Percentiles rank a stretch among this genome's conserved stretches.
Evolutionary conservation across 2,797 vertebrate genomes (phyloP).

Genomic region (Manis javanica): DNA sequence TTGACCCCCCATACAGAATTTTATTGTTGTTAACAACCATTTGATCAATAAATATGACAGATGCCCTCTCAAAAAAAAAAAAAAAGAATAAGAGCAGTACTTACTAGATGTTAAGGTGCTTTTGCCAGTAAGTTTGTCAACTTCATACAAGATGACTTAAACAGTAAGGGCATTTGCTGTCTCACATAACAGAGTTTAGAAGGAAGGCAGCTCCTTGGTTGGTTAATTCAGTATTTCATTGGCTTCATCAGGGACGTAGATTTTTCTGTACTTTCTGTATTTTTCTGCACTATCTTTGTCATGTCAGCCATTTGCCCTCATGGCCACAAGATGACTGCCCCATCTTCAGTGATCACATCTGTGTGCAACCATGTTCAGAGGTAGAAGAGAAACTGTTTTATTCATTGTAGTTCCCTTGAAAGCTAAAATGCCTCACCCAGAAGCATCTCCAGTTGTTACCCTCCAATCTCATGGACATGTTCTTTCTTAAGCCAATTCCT

Average conservation of each 20-base stretch:
- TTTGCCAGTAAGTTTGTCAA: background rate
- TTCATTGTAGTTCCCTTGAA: conserved; percentile 27
- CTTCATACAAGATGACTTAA: background rate
- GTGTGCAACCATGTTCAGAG: background rate
- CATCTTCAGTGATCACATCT: background rate
- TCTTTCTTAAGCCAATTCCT: conserved; percentile 12
- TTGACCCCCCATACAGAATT: too few relatives aligned
- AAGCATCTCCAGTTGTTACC: background rate
- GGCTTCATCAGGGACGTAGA: background rate
- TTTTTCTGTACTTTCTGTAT: background rate
- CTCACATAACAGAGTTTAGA: background rate
- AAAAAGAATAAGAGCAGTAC: background rate
- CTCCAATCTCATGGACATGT: background rate
- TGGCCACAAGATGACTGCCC: background rate
- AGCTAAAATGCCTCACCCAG: conserved; percentile 1
- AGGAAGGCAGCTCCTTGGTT: background rate
- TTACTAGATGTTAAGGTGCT: background rate
- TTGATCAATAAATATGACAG: too few relatives aligned
- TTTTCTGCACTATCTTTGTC: background rate
- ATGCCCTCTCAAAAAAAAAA: too few relatives aligned
- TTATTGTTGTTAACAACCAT: too few relatives aligned
- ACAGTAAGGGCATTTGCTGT: background rate
- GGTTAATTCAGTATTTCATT: background rate
- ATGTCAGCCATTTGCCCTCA: background rate
- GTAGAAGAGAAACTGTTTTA: background rate